A percentile compares a stretch with the other conserved stretches of the same genome.
Conservation (phyloP, 2,113 vertebrate genomes). For the Pardalotus punctatus region DNA sequence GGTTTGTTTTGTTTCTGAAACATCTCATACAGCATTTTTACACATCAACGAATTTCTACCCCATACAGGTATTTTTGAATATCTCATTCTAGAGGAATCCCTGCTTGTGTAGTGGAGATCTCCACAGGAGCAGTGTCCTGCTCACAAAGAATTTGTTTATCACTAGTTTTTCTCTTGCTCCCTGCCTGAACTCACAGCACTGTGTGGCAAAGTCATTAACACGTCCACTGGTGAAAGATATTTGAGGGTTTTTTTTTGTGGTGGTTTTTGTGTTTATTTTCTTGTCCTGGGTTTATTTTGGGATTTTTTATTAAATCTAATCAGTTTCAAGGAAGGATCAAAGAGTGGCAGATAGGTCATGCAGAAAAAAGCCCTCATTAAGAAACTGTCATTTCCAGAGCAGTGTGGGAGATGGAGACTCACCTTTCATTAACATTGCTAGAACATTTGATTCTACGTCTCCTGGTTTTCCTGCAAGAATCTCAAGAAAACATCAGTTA, state of each 20-base stretch:
- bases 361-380: neutral
- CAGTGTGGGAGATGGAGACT: neutral
- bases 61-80: neutral
- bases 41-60: neutral
- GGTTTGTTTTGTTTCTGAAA: neutral
- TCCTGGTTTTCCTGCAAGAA: neutral
- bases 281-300: neutral
- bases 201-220: neutral
- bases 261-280: neutral
- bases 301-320: neutral
- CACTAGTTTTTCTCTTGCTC: neutral
- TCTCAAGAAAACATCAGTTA: slow-evolving; percentile 30
- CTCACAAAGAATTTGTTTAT: neutral
- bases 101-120: neutral
- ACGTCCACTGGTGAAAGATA: neutral
- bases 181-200: fast-evolving
- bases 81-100: neutral
- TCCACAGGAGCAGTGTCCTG: neutral
- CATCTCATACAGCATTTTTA: neutral
- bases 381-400: neutral
- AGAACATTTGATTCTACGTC: neutral
- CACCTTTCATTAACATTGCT: neutral
- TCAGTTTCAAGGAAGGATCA: neutral
- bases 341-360: neutral
- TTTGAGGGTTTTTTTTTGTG: neutral